Base-by-base conservation (phyloP, 2,797 vertebrate genomes). In the Eurystomus glaucurus region DNA sequence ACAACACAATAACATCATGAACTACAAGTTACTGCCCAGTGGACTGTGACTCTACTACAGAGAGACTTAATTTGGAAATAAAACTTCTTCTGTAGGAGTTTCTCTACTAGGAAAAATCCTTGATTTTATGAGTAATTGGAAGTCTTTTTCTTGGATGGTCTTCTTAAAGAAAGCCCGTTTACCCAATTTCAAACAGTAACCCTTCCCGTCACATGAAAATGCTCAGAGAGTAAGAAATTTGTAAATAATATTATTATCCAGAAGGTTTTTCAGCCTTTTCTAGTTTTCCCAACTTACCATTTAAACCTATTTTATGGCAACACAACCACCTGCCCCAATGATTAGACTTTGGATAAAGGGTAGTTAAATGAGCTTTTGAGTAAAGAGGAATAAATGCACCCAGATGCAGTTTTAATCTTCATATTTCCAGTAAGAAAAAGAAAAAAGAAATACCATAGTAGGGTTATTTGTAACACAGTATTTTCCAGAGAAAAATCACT, bases 121-220 rank as follows among this genome's bases (percentile, higher is more conserved):
- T 52, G 17, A 45, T 84, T 85, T 52, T 60, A 10, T 71, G 35
- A 85, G 45, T 54, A 84, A 80, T 52, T 28, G 65, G 41, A 19
- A 62, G 5, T 33, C 22, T 52, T 13, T 22, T 82, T 39, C 48
- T 78, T 68, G 16, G 14, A 86, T 16, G 8, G 12, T n/a, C 26
- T 78, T 85, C 60, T 29, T 9, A 52, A 86, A 78, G 11, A 81
- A 93, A 87, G 22, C 9, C 31, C 41, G 43, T 71, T 76, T 43
- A 80, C 8, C 2, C 11, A 25, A 7, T 75, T 80, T 68, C 33
- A 54, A 76, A 74, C 19, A 58, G n/a, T 39, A 70, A 58, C 33
- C 18, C 11, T 54, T 91, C 35, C 26, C 86, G 11, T 75, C 33
- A 68, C 20, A 37, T 0, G 1, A 91, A 94, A 81, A 43, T 31